Base-by-base conservation (phyloP, 2,888 invertebrate species). In the Lucinisca nassula region DNA sequence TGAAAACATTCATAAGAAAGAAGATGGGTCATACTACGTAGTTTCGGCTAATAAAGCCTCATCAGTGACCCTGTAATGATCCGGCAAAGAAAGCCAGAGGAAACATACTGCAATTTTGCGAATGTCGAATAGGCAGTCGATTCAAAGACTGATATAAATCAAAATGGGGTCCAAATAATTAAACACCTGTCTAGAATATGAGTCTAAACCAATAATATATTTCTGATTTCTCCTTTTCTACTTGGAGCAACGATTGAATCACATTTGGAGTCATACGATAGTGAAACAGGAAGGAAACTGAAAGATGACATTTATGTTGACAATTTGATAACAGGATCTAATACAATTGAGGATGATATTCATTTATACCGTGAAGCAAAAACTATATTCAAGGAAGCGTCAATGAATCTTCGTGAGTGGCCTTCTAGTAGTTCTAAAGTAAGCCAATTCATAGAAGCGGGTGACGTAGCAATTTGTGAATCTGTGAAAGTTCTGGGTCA, bases 331-430 rank as follows among this genome's bases (percentile, higher is more conserved):
- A 83, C 76, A 17, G 83, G 87, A 37, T 51, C 80, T 61, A 70
- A 51, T 21, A 55, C 12, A 37, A 67, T n/a, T 24, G 24, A 0
- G 17, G 79, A 79, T 49, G 83, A 80, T 8, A 37, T 73, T 1
- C 32, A 58, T 0, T 24, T 86, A 21, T 82, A 86, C 32, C 78
- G 27, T 67, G 24, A 6, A 27, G 30, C 87, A 10, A 87, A 83
- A 58, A 27, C 35, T 2, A 83, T 87, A 0, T 87, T 87, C 35
- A 49, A 37, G 21, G 83, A 87, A 32, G 79, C 74, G 21, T 30
- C 67, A 8, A 83, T 83, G 79, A 87, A 87, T 51, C 61, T 82
- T 30, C 55, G 82, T 0, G 86, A 86, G 40, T 89, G 89, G 86
- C 32, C 37, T 27, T 40, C 83, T 12, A 87, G 83, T 58, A 55